phyloP scores from a whole-genome alignment of 2,888 invertebrate genomes.

The Pycnomerus fuliginosus region DNA sequence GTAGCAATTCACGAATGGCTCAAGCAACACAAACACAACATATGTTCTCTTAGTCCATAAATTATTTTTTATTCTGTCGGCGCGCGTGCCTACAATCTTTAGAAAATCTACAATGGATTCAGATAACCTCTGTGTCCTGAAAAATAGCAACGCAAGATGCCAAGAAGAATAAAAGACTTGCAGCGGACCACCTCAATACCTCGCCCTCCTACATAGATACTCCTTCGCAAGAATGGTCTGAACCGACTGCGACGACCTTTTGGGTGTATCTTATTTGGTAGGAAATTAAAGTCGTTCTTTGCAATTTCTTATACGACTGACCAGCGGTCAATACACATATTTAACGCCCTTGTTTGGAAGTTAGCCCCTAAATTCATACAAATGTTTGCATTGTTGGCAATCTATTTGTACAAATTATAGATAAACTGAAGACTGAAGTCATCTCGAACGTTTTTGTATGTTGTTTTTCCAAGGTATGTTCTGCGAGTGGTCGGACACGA shows the following conservation, averaged over 20 bases:
- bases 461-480: too few species aligned
- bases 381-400: constrained; percentile 46
- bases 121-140: constrained; percentile 36
- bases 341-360: constrained; percentile 53
- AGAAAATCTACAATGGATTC: constrained; percentile 45
- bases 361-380: constrained; percentile 47
- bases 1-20: constrained; percentile 10
- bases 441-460: too few species aligned
- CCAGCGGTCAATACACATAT: constrained; percentile 48
- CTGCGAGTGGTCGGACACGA: too few species aligned
- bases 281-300: constrained; percentile 35
- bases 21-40: constrained; percentile 40
- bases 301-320: constrained; percentile 35
- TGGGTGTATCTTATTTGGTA: constrained; percentile 35
- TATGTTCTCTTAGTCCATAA: constrained; percentile 46
- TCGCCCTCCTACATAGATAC: constrained; percentile 1
- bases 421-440: too few species aligned
- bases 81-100: constrained; percentile 48
- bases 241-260: constrained; percentile 16
- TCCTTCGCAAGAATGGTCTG: neutral
- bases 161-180: constrained; percentile 33
- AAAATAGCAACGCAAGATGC: constrained; percentile 44
- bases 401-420: too few species aligned
- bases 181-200: constrained; percentile 30
- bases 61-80: constrained; percentile 46